Conservation (phyloP, 2,113 vertebrate species). For the Dryoscopus gambensis region DNA sequence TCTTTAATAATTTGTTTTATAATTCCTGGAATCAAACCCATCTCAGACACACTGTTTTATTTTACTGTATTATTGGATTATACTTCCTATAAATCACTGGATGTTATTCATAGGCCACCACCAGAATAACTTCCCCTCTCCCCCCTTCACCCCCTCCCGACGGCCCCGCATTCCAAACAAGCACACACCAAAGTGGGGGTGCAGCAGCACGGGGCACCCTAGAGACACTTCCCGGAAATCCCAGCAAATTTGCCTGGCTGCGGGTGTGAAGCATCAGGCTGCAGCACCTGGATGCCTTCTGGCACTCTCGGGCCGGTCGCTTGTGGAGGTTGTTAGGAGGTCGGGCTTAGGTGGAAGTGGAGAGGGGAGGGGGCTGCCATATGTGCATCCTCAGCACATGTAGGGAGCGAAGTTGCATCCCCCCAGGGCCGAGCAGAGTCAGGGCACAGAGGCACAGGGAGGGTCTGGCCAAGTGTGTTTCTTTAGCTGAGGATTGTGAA, state of each 20-base stretch:
- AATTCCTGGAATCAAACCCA: conserved; percentile 96
- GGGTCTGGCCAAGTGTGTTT: neutral
- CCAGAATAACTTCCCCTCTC: conserved; percentile 84
- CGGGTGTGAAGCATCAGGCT: conserved; percentile 37
- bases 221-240: conserved; percentile 77
- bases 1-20: conserved; percentile 91
- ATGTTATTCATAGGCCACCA: conserved; percentile 88
- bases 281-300: conserved; percentile 61
- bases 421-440: neutral
- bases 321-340: conserved; percentile 49
- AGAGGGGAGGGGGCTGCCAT: conserved; percentile 37
- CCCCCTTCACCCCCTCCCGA: conserved; percentile 57
- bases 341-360: conserved; percentile 47
- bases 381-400: conserved; percentile 38
- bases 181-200: conserved; percentile 59
- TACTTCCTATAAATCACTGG: conserved; percentile 98
- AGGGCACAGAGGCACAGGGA: neutral
- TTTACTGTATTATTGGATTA: conserved; percentile 99
- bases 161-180: conserved; percentile 72
- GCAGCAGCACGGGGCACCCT: conserved; percentile 88
- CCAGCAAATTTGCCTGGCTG: conserved; percentile 58
- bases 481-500: neutral
- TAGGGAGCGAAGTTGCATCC: conserved; percentile 12
- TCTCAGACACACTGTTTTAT: conserved; percentile 86
- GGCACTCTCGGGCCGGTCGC: neutral